Evolutionary conservation across 2,113 vertebrate species (phyloP).

Genomic region (Mohoua ochrocephala): DNA sequence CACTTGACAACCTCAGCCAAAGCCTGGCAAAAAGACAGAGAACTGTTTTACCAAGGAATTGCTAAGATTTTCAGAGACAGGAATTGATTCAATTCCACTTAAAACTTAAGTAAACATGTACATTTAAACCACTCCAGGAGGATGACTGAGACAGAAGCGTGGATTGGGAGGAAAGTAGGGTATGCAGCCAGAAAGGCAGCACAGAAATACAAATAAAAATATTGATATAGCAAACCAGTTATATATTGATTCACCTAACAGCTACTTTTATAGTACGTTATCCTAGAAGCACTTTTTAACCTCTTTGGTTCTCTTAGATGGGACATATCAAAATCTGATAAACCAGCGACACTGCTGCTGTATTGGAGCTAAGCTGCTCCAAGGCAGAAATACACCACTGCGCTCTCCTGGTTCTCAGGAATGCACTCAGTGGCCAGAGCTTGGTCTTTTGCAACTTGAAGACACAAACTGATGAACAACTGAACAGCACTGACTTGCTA

Average conservation of each 20-base stretch:
- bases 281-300: not conserved
- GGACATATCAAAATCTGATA: not conserved
- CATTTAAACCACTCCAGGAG: not conserved
- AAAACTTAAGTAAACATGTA: not conserved
- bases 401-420: not conserved
- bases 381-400: not conserved
- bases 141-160: not conserved
- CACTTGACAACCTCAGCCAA: not conserved
- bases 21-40: not conserved
- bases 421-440: not conserved
- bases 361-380: not conserved
- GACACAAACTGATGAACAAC: not conserved
- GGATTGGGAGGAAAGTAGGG: not conserved
- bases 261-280: not conserved
- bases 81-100: not conserved
- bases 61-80: not conserved
- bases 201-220: not conserved
- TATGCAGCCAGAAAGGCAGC: not conserved
- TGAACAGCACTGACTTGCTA: not conserved
- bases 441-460: not conserved
- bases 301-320: not conserved
- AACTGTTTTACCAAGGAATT: not conserved
- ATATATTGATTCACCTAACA: not conserved
- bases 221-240: not conserved
- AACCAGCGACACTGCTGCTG: not conserved